These are phyloP conservation scores for Bungarus multicinctus DNA, from an alignment of 2,113 vertebrate genomes.

Conservation along the genomic window DNA sequence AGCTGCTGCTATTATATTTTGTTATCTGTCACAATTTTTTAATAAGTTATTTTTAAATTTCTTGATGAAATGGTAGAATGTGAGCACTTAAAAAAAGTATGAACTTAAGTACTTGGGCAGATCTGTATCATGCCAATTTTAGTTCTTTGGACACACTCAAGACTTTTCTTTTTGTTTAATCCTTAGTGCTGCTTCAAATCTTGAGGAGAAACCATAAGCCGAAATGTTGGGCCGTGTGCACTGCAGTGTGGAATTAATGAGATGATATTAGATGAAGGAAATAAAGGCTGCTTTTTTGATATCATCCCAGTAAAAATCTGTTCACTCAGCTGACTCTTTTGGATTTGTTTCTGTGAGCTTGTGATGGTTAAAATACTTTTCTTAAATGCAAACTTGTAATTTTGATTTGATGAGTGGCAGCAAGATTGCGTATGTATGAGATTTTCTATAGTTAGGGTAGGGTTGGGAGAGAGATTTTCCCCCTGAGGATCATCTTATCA, in stretches of 20 bases:
- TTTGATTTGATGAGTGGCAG: background rate
- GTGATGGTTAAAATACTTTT: background rate
- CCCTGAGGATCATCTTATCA: background rate
- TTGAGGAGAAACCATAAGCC: background rate
- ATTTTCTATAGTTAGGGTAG: background rate
- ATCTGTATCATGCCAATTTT: background rate
- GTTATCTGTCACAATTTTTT: background rate
- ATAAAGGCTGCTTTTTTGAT: too few relatives aligned
- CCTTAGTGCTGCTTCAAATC: background rate
- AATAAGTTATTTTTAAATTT: background rate
- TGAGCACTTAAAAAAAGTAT: background rate
- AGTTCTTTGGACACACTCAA: too few relatives aligned
- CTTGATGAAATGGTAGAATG: background rate
- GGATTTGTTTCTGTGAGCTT: background rate
- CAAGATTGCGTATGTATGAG: background rate
- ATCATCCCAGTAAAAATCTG: background rate
- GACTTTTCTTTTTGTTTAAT: background rate
- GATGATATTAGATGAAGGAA: background rate
- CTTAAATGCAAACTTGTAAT: background rate
- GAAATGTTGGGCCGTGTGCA: background rate
- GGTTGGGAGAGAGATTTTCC: background rate
- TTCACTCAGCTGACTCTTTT: background rate
- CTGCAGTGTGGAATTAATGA: background rate
- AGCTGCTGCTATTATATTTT: background rate
- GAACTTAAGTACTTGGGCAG: background rate